A percentile compares a stretch with the other conserved stretches of the same genome.
Conservation (phyloP, 2,888 invertebrate species). For the Kuschelorhynchus macadamiae region DNA sequence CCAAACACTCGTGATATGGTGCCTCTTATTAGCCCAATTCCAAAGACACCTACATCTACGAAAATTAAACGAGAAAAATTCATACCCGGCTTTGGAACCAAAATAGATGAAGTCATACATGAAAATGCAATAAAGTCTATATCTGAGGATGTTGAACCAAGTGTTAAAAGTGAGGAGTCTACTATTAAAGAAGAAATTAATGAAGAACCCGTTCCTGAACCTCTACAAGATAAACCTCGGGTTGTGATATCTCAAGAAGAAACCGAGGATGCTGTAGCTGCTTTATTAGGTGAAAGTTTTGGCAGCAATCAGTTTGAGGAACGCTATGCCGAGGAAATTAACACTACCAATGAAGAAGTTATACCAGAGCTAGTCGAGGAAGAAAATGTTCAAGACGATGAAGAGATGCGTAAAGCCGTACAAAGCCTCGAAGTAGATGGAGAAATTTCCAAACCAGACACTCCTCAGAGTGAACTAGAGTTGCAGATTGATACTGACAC, state of each 20-base stretch:
- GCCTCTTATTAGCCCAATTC: constrained; percentile 70
- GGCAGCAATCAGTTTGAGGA: constrained; percentile 76
- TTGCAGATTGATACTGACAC: constrained; percentile 89
- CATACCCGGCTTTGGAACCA: constrained; percentile 77
- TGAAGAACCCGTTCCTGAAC: constrained; percentile 66
- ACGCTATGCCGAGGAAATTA: constrained; percentile 71
- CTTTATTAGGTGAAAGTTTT: constrained; percentile 88
- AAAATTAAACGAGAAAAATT: constrained; percentile 74
- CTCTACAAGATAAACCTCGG: constrained; percentile 81
- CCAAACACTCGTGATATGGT: constrained; percentile 60
- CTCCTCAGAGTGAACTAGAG: constrained; percentile 87
- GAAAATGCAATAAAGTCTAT: constrained; percentile 88
- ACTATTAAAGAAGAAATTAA: constrained; percentile 60
- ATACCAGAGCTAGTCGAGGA: constrained; percentile 74
- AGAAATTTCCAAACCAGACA: constrained; percentile 82
- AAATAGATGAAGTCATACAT: constrained; percentile 79
- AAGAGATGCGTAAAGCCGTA: constrained; percentile 88
- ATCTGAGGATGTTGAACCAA: constrained; percentile 71
- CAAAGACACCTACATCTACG: constrained; percentile 67
- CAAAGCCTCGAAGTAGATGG: constrained; percentile 81
- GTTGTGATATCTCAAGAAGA: constrained; percentile 92
- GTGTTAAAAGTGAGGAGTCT: constrained; percentile 51
- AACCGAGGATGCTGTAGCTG: constrained; percentile 93
- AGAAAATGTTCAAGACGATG: constrained; percentile 85
- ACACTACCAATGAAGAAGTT: constrained; percentile 62